Evolutionary conservation across 2,113 vertebrate species (phyloP).

Genomic region (Perca flavescens): DNA sequence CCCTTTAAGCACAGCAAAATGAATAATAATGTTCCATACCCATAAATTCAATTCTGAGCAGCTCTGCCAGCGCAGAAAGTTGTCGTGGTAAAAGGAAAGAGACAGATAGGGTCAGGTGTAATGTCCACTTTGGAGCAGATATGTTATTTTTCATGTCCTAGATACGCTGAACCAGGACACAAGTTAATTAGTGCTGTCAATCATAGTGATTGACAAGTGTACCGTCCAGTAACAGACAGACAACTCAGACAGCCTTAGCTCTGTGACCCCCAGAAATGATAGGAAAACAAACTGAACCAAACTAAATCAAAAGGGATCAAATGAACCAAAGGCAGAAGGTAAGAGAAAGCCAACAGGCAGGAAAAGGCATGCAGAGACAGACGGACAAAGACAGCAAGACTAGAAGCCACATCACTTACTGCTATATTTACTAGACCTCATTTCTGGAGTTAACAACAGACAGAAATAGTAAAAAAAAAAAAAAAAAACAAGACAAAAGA

Average conservation of each 20-base stretch:
- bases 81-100: constrained; percentile 85
- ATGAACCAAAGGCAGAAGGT: constrained; percentile 63
- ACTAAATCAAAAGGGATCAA: constrained; percentile 66
- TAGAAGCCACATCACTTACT: constrained; percentile 84
- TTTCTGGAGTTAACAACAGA: constrained; percentile 81
- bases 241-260: constrained; percentile 85
- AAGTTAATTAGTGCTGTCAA: constrained; percentile 60
- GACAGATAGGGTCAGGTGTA: constrained; percentile 83
- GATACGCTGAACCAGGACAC: constrained; percentile 62
- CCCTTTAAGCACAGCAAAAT: constrained; percentile 84
- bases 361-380: constrained; percentile 75
- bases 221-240: constrained; percentile 84
- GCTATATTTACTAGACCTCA: constrained; percentile 83
- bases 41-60: constrained; percentile 99
- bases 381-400: constrained; percentile 73
- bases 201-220: constrained; percentile 68
- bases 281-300: constrained; percentile 45
- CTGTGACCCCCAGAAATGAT: constrained; percentile 78
- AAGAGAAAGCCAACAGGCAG: constrained; percentile 71
- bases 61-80: constrained; percentile 97
- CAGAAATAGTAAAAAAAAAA: constrained; percentile 63
- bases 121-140: constrained; percentile 81
- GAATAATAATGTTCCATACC: constrained; percentile 95
- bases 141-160: constrained; percentile 72
- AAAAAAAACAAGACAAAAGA: constrained; percentile 51